These are phyloP conservation scores for Heliconius hermathena DNA, from an alignment of 1,140 invertebrate species.

Conservation along the genomic window DNA sequence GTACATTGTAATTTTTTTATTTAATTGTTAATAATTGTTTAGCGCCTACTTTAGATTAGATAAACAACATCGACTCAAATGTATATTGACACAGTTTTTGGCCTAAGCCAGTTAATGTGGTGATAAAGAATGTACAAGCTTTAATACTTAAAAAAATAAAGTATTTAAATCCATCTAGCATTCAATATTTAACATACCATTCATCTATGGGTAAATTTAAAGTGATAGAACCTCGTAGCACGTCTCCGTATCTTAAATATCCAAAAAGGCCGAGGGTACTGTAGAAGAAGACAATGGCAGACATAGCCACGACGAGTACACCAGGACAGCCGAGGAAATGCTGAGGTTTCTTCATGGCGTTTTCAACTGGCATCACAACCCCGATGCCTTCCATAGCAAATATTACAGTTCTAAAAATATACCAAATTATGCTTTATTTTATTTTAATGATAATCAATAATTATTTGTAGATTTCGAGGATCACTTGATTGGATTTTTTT, in stretches of 20 bases:
- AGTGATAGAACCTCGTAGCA: conserved; percentile 86
- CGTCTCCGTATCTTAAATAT: conserved; percentile 89
- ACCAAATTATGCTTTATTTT: neutral
- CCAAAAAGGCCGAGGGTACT: conserved; percentile 91
- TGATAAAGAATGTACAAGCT: neutral
- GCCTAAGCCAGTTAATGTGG: neutral
- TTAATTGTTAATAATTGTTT: neutral
- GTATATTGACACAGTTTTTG: too few relatives aligned
- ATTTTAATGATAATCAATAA: neutral
- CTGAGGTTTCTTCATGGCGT: conserved; percentile 90
- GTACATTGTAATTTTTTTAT: neutral
- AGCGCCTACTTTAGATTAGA: neutral
- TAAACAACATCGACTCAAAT: neutral
- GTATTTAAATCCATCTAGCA: neutral
- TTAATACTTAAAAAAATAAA: neutral
- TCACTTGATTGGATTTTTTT: neutral
- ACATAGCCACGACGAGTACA: conserved; percentile 92
- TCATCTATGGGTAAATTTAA: conserved; percentile 86
- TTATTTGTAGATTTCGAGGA: neutral
- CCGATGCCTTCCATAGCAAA: conserved; percentile 83
- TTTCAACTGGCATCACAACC: conserved; percentile 94
- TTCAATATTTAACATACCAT: conserved; percentile 76
- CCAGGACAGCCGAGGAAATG: conserved; percentile 91
- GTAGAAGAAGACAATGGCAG: conserved; percentile 88
- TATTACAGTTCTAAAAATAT: neutral